These are phyloP conservation scores for Cyclargus thomasi DNA, from an alignment of 1,140 invertebrate genomes.

Conservation along the genomic window DNA sequence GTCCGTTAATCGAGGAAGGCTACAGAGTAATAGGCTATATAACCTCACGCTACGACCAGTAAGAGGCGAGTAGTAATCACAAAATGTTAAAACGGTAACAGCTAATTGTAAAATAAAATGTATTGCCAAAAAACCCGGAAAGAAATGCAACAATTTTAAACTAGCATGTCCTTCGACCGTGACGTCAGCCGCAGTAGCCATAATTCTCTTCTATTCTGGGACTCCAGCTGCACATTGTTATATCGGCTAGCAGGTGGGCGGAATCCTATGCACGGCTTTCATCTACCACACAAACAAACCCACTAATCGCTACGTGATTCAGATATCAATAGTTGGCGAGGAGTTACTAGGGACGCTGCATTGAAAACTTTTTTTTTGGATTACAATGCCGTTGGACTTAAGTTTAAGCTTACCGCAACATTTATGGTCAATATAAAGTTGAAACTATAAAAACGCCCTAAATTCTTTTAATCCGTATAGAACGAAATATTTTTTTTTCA, in stretches of 20 bases:
- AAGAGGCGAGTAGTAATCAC: not conserved
- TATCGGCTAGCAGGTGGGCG: conserved; percentile 2
- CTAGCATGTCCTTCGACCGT: not conserved
- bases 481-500: too few species aligned
- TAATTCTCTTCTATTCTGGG: not conserved
- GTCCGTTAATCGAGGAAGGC: too few species aligned
- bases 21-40: too few species aligned
- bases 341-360: not conserved
- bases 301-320: not conserved
- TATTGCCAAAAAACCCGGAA: not conserved
- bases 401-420: too few species aligned
- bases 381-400: too few species aligned
- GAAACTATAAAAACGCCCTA: too few species aligned
- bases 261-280: not conserved
- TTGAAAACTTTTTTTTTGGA: too few species aligned
- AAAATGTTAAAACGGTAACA: too few species aligned
- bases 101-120: too few species aligned
- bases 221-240: not conserved
- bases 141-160: not conserved
- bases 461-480: too few species aligned
- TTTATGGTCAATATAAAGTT: too few species aligned
- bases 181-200: not conserved
- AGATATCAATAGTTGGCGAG: not conserved
- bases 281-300: not conserved
- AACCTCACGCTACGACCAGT: too few species aligned